These are phyloP conservation scores for Rhingia rostrata DNA, from an alignment of 2,888 invertebrate species.

Conservation along the genomic window DNA sequence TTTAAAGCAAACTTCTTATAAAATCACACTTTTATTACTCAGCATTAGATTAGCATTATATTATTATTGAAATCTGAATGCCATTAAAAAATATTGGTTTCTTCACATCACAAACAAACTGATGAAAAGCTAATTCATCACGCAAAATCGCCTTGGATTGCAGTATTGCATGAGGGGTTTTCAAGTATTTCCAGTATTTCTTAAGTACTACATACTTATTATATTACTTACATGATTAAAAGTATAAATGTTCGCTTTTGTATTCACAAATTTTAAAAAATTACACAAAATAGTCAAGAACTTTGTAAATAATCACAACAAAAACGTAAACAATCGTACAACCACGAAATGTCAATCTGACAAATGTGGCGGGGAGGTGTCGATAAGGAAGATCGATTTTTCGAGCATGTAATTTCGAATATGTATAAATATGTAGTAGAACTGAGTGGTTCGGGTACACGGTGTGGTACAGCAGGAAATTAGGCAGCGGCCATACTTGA, in stretches of 20 bases:
- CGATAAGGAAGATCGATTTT: background rate
- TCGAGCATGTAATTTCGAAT: background rate
- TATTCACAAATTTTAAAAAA: constrained; percentile 6
- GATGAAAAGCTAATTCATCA: background rate
- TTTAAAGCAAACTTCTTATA: too few relatives aligned
- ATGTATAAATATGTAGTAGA: constrained; percentile 9
- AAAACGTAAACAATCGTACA: constrained; percentile 42
- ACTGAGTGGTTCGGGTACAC: constrained; percentile 1
- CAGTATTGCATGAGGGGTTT: background rate
- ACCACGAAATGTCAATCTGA: constrained; percentile 29
- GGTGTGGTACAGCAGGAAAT: background rate
- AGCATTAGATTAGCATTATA: too few relatives aligned
- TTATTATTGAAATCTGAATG: too few relatives aligned
- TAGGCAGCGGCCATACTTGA: background rate
- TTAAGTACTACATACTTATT: background rate
- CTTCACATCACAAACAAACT: too few relatives aligned
- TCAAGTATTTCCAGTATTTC: constrained; percentile 4
- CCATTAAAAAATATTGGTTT: too few relatives aligned
- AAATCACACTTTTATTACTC: too few relatives aligned
- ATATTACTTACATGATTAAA: constrained; percentile 44
- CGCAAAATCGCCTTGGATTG: background rate
- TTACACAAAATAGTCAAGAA: background rate
- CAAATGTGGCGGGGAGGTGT: background rate
- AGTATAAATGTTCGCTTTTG: background rate
- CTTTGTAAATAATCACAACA: constrained; percentile 31